These are phyloP conservation scores for Eupristina koningsbergeri DNA, from an alignment of 1,140 invertebrate species.

Conservation along the genomic window DNA sequence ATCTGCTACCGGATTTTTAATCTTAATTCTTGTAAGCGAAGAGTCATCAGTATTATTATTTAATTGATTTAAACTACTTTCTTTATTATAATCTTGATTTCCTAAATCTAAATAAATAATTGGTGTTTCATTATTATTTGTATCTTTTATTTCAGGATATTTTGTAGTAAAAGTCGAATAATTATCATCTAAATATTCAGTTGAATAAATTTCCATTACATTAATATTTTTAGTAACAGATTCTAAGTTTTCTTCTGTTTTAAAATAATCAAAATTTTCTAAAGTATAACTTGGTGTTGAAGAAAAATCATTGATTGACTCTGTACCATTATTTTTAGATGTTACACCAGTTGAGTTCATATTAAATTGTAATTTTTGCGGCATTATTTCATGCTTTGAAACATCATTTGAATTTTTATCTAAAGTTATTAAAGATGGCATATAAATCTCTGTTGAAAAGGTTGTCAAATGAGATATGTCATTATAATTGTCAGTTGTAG, in stretches of 20 bases:
- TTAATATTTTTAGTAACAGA: not conserved
- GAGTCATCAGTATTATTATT: slow-evolving; percentile 56
- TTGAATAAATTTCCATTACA: slow-evolving; percentile 1
- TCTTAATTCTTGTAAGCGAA: slow-evolving; percentile 62
- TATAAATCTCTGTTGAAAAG: not conserved
- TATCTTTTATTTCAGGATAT: not conserved
- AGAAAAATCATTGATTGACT: not conserved
- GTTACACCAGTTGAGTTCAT: not conserved
- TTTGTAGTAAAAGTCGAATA: not conserved
- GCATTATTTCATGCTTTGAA: not conserved
- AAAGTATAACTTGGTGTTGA: not conserved
- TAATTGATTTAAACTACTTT: not conserved
- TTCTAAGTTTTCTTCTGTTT: not conserved
- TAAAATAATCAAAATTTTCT: not conserved
- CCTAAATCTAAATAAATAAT: slow-evolving; percentile 44
- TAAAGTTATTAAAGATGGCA: slow-evolving; percentile 10
- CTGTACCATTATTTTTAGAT: not conserved
- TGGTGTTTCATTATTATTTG: slow-evolving; percentile 39
- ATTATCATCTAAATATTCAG: slow-evolving; percentile 6
- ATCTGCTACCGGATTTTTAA: slow-evolving; percentile 59
- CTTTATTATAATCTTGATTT: slow-evolving; percentile 1
- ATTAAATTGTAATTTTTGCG: not conserved
- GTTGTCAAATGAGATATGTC: slow-evolving; percentile 29
- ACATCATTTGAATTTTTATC: not conserved
- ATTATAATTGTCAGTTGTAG: slow-evolving; percentile 21